A percentile compares a stretch with the other conserved stretches of the same genome.
phyloP scores from a whole-genome alignment of 2,113 vertebrate genomes.

The Actinemys pallida region DNA sequence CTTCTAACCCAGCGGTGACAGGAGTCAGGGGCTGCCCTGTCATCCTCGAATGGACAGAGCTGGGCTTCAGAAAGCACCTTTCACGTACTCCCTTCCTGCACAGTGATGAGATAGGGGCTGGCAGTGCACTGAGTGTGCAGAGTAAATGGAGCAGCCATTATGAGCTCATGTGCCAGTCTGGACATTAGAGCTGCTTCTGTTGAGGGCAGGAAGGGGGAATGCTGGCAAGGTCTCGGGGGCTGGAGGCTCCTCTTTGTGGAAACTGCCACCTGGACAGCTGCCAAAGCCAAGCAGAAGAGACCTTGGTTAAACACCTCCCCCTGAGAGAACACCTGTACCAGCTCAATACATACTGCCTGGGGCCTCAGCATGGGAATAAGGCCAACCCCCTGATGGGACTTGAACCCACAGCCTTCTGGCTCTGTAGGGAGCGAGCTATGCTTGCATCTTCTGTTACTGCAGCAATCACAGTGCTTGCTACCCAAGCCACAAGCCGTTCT shows the following conservation, averaged over 20 bases:
- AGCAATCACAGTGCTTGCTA: background rate
- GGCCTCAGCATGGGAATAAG: background rate
- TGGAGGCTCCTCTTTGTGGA: background rate
- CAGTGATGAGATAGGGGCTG: background rate
- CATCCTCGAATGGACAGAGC: accelerated
- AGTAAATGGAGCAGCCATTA: background rate
- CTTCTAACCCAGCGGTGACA: background rate
- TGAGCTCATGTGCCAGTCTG: background rate
- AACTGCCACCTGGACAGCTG: background rate
- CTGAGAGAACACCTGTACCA: accelerated
- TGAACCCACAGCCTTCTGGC: background rate
- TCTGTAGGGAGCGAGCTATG: no score
- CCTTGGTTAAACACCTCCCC: accelerated
- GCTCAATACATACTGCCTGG: background rate
- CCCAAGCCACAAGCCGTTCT: background rate
- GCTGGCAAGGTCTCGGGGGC: background rate
- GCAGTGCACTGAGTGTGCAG: background rate
- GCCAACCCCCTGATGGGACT: background rate
- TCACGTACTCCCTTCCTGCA: accelerated
- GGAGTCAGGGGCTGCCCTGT: background rate
- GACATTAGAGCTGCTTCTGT: background rate
- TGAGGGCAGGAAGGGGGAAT: background rate
- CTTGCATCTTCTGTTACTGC: background rate
- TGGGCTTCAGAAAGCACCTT: background rate
- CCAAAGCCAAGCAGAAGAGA: background rate